Evolutionary conservation across 2,888 invertebrate species (phyloP), one percentile per base, ranked within the genome.

Genomic region (Quadroppia sp.): DNA sequence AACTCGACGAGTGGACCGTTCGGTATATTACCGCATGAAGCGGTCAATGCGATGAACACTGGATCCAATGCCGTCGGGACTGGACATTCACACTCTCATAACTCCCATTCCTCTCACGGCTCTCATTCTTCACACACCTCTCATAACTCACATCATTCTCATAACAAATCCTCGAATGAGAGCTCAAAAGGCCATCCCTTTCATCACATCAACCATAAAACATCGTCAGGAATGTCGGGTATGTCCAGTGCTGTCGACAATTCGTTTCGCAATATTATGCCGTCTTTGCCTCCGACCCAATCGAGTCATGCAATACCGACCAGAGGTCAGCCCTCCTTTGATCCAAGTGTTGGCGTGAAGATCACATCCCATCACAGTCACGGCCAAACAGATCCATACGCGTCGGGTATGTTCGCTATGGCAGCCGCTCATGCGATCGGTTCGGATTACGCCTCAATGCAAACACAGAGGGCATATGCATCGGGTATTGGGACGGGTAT

Each of bases 11-110:
- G 70, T 30, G 76, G 76, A 71, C 76, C 76, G 40, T 77, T 77
- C 74, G 77, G 77, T 36, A 75, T 76, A 23, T 72, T 77, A 13
- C 77, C 77, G 23, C 77, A 77, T 64, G 75, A 77, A 74, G 45
- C 77, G 45, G 76, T 77, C 15, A 72, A 75, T 69, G 64, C 64
- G 42, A 73, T 73, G 30, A 67, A 45, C 45, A 64, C 28, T 23
- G 20, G 23, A 0, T 23, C 67, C 0, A 28, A 36, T 50, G 15
- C 67, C 9, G 15, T 67, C 25, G 64, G 64, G 11, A 20, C 30
- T 17, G 13, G 30, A 32, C 50, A 42, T 11, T 28, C 72, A 11
- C 50, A 42, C 23, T 45, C 72, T 1, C 64, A 40, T 32, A 7
- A 40, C 6, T 28, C 64, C 4, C 48, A 48, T 48, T 11, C 69